Evolutionary conservation across 2,113 vertebrate species (phyloP).

Genomic region (Nannobrachium achirus): DNA sequence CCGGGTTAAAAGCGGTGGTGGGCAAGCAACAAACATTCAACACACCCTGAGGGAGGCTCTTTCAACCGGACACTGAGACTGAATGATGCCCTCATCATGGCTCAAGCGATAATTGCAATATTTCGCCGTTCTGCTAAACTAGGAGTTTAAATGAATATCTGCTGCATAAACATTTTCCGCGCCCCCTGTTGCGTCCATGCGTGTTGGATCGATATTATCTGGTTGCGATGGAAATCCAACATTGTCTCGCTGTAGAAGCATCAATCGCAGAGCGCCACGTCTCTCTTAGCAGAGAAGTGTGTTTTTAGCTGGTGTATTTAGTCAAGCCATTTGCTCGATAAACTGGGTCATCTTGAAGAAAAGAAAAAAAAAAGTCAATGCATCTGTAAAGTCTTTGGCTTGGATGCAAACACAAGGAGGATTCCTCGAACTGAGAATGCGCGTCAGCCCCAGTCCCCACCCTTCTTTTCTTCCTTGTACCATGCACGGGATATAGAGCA

Average conservation of each 20-base stretch:
- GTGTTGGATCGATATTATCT: slow-evolving; percentile 6
- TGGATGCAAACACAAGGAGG: background rate
- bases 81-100: slow-evolving; percentile 10
- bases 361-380: background rate
- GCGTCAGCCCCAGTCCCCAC: background rate
- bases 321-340: background rate
- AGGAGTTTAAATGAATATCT: slow-evolving; percentile 1
- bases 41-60: slow-evolving; percentile 16
- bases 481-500: background rate
- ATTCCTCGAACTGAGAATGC: slow-evolving; percentile 9
- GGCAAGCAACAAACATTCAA: background rate
- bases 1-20: background rate
- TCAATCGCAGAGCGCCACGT: too few relatives aligned
- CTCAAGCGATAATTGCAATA: slow-evolving; percentile 5
- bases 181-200: background rate
- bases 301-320: background rate
- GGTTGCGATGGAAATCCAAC: slow-evolving; percentile 6
- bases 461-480: background rate
- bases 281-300: too few relatives aligned
- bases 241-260: too few relatives aligned
- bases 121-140: background rate
- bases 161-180: slow-evolving; percentile 7
- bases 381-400: slow-evolving; percentile 9
- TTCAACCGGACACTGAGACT: background rate
- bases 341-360: background rate